Conservation (phyloP, 2,888 invertebrate species). For the Caenorhabditis panamensis region DNA sequence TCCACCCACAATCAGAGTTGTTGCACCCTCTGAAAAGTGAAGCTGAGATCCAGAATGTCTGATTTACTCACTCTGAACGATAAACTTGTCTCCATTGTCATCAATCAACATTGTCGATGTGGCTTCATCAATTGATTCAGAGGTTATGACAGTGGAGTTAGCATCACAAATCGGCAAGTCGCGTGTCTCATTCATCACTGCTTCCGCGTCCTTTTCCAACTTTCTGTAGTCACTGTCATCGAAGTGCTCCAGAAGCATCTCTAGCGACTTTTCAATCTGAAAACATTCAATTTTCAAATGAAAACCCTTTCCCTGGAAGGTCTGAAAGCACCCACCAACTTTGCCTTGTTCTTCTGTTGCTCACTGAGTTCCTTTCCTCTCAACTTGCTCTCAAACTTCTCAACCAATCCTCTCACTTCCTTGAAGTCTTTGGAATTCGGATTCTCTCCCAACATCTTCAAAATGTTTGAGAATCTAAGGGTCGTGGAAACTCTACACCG, state of each 20-base stretch:
- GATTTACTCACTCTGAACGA: conserved; percentile 51
- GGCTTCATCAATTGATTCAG: conserved; percentile 52
- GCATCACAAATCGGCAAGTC: conserved; percentile 50
- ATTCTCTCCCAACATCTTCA: conserved; percentile 65
- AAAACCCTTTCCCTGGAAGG: neutral
- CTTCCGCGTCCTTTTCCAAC: conserved; percentile 44
- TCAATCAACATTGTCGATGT: conserved; percentile 53
- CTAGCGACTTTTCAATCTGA: conserved; percentile 60
- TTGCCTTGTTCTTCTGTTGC: conserved; percentile 36
- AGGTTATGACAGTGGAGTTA: conserved; percentile 1
- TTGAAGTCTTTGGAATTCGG: conserved; percentile 61
- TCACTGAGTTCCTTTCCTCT: conserved; percentile 47
- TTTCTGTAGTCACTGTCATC: conserved; percentile 46
- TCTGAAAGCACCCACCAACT: conserved; percentile 12
- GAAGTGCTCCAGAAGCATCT: conserved; percentile 58
- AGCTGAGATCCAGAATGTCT: no score
- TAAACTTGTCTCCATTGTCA: conserved; percentile 67
- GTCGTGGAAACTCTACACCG: conserved; percentile 50
- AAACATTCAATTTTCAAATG: no score
- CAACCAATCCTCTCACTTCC: conserved; percentile 54
- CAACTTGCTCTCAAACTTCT: conserved; percentile 40
- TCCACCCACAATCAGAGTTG: conserved; percentile 65
- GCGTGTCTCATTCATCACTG: conserved; percentile 30
- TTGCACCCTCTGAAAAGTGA: conserved; percentile 68
- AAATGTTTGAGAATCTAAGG: conserved; percentile 60